These are phyloP conservation scores for Asobara japonica DNA, from an alignment of 1,140 invertebrate genomes.

Conservation along the genomic window DNA sequence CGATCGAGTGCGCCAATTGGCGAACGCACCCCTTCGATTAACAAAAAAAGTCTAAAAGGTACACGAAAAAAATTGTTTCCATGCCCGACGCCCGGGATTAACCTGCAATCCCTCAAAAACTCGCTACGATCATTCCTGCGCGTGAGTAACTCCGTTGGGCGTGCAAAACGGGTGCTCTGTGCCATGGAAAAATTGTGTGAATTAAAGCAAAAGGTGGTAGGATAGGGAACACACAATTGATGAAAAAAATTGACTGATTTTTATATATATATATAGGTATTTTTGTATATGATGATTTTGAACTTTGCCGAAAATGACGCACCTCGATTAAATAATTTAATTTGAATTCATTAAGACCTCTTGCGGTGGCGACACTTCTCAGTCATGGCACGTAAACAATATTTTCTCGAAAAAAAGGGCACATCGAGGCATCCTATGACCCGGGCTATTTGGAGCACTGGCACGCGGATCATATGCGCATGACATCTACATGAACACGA, in stretches of 20 bases:
- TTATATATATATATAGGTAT: too few species aligned
- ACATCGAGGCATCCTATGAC: too few species aligned
- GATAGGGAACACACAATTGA: too few species aligned
- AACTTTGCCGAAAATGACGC: too few species aligned
- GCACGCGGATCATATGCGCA: background rate
- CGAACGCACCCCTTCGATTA: background rate
- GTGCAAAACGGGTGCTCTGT: background rate
- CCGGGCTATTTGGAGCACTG: slow-evolving; percentile 15
- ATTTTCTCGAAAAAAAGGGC: too few species aligned
- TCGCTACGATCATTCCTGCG: slow-evolving; percentile 4
- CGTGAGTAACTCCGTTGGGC: slow-evolving; percentile 2
- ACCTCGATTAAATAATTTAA: too few species aligned
- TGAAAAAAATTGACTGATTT: too few species aligned
- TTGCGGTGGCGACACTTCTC: too few species aligned
- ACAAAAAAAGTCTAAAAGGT: background rate
- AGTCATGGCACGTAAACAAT: too few species aligned
- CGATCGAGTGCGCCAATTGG: slow-evolving; percentile 19
- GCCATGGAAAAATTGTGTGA: slow-evolving; percentile 12
- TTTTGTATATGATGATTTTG: too few species aligned
- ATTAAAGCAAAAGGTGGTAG: slow-evolving; percentile 7
- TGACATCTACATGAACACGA: too few species aligned
- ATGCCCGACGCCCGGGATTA: slow-evolving; percentile 9
- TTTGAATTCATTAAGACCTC: too few species aligned
- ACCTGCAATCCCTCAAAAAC: slow-evolving; percentile 17
- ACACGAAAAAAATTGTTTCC: slow-evolving; percentile 3